phyloP scores from a whole-genome alignment of 2,113 vertebrate species.

The Pterocles burchelli region DNA sequence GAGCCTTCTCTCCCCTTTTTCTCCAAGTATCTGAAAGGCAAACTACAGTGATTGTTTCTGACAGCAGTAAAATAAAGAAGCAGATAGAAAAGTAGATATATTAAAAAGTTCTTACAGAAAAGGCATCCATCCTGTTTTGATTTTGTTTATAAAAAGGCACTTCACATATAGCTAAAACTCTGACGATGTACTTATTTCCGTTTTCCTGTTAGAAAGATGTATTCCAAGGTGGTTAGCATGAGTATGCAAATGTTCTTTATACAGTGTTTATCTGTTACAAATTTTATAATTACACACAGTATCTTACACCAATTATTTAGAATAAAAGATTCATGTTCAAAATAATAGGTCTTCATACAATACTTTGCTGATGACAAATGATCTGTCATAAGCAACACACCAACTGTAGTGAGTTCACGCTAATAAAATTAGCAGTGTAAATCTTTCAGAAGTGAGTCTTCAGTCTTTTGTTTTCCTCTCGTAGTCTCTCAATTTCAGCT shows the following conservation, averaged over 20 bases:
- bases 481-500: constrained; percentile 92
- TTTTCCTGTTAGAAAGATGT: constrained; percentile 1
- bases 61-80: constrained; percentile 31
- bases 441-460: constrained; percentile 86
- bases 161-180: constrained; percentile 58
- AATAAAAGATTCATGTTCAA: not conserved
- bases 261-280: constrained; percentile 6
- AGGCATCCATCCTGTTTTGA: constrained; percentile 33
- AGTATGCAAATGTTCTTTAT: constrained; percentile 41
- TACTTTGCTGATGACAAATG: constrained; percentile 9
- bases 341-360: constrained; percentile 22
- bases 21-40: constrained; percentile 35
- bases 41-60: constrained; percentile 26
- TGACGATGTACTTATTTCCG: not conserved
- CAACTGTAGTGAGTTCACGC: not conserved
- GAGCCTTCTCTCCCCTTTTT: not conserved
- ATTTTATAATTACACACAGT: constrained; percentile 6
- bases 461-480: constrained; percentile 92
- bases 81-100: constrained; percentile 32
- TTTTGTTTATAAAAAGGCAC: constrained; percentile 74
- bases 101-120: constrained; percentile 48
- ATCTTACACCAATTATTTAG: constrained; percentile 35
- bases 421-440: not conserved
- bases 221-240: constrained; percentile 29
- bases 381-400: not conserved